Evolutionary conservation across 2,888 invertebrate genomes (phyloP).

Genomic region (Ischnura elegans): DNA sequence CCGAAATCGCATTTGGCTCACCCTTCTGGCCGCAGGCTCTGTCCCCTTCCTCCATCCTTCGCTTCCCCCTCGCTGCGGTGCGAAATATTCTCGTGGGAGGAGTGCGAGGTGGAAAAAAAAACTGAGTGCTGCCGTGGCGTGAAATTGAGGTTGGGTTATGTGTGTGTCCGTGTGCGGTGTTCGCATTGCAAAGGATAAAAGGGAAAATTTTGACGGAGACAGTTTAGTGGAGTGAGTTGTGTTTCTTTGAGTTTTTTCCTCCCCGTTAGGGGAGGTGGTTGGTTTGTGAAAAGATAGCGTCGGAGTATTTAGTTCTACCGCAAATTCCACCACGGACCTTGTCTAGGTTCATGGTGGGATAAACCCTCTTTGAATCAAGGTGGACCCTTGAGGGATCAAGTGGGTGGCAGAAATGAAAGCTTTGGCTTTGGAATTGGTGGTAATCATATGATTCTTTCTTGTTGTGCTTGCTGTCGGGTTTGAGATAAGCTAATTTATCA

Average conservation of each 20-base stretch:
- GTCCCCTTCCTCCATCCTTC: neutral
- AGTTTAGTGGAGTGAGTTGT: neutral
- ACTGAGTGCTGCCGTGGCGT: slow-evolving; percentile 41
- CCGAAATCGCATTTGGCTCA: slow-evolving; percentile 61
- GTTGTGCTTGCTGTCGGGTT: neutral
- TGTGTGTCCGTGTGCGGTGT: slow-evolving; percentile 39
- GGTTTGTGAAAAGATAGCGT: no score
- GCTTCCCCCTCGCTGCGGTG: neutral
- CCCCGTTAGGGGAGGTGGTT: neutral
- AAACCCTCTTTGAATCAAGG: neutral
- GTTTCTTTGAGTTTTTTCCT: neutral
- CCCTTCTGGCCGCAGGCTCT: slow-evolving; percentile 58
- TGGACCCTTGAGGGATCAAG: neutral
- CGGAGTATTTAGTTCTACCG: no score
- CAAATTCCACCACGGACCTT: no score
- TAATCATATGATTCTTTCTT: neutral
- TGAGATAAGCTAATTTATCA: neutral
- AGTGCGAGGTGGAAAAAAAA: neutral
- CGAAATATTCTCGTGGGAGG: slow-evolving; percentile 47
- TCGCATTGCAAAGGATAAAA: slow-evolving; percentile 48
- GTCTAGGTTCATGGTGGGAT: neutral
- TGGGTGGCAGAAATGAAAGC: neutral
- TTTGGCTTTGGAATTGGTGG: neutral
- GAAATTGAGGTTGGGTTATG: slow-evolving; percentile 57
- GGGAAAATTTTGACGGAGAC: neutral